A percentile compares a stretch with the other conserved stretches of the same genome.
These are phyloP conservation scores for Terebella lapidaria DNA, from an alignment of 2,888 invertebrate species.

Conservation along the genomic window DNA sequence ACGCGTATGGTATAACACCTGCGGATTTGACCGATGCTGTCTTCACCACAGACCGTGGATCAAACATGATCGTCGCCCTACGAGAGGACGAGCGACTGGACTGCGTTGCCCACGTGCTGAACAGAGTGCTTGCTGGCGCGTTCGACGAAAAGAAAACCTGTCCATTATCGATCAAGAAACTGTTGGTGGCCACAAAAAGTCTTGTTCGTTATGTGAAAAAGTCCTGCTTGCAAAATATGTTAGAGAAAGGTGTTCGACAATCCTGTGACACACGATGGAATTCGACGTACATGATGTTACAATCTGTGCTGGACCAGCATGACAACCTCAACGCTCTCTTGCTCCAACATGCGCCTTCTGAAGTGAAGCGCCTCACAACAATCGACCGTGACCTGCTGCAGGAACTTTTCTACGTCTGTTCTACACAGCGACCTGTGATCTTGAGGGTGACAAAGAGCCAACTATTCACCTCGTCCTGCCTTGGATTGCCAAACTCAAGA, in stretches of 20 bases:
- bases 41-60: neutral
- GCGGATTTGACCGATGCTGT: neutral
- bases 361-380: neutral
- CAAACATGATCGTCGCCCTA: neutral
- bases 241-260: neutral
- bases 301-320: neutral
- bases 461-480: neutral
- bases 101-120: neutral
- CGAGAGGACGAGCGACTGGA: neutral
- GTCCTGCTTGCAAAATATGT: neutral
- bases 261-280: constrained; percentile 5
- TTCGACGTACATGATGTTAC: neutral
- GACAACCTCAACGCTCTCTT: neutral
- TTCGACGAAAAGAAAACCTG: constrained; percentile 3
- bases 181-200: neutral
- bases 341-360: neutral
- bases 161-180: neutral
- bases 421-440: neutral
- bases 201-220: neutral
- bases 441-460: neutral
- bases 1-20: neutral
- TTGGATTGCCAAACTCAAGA: neutral
- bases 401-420: neutral
- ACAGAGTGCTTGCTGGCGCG: neutral
- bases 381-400: neutral